A percentile compares a stretch with the other conserved stretches of the same genome.
Evolutionary conservation across 2,113 vertebrate species (phyloP).

Genomic region (Gila orcuttii): DNA sequence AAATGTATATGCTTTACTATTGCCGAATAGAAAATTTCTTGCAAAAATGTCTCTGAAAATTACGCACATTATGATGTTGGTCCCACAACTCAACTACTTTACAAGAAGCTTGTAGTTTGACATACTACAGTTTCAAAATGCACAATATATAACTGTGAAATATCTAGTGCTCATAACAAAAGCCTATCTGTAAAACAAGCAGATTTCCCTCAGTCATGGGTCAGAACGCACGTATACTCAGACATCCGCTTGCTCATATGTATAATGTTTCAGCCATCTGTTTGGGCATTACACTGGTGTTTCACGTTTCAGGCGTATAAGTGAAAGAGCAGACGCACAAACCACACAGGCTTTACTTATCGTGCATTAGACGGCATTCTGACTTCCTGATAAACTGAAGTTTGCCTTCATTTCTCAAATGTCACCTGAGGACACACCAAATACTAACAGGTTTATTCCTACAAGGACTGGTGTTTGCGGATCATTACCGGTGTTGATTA

Average conservation of each 20-base stretch:
- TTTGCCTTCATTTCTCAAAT: neutral
- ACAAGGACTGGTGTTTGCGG: neutral
- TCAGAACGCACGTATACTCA: conserved; percentile 3
- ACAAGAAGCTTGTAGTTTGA: neutral
- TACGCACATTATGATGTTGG: neutral
- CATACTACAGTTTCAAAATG: neutral
- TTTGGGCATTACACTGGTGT: conserved; percentile 8
- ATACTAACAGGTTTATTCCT: neutral
- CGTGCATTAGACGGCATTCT: neutral
- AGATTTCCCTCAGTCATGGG: neutral
- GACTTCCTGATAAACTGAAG: neutral
- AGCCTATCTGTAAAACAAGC: neutral
- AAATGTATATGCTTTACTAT: neutral
- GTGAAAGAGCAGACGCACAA: conserved; percentile 12
- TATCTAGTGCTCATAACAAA: neutral
- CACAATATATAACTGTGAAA: neutral
- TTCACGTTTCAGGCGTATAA: conserved; percentile 23
- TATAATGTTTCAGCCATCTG: conserved; percentile 32
- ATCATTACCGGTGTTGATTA: neutral
- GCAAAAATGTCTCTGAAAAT: neutral
- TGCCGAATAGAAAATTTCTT: neutral
- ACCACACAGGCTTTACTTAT: neutral
- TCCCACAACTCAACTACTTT: neutral
- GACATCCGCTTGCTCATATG: conserved; percentile 14
- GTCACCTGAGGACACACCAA: neutral